phyloP scores from a whole-genome alignment of 2,797 vertebrate species.

The Coluber constrictor region DNA sequence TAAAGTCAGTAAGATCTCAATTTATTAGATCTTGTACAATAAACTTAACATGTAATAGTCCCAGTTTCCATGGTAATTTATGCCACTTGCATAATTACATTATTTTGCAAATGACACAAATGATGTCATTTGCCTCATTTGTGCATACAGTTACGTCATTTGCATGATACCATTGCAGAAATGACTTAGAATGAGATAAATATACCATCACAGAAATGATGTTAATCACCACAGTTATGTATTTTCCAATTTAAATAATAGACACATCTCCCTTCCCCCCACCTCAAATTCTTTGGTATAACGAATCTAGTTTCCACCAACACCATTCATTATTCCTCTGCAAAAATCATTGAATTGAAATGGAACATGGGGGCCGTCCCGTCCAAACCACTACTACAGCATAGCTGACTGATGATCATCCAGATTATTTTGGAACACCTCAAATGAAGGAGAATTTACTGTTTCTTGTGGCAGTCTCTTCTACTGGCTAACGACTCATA shows the following conservation, averaged over 20 bases:
- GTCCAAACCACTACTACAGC: background rate
- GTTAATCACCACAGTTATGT: background rate
- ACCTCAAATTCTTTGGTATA: background rate
- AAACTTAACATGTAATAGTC: background rate
- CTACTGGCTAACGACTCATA: background rate
- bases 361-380: background rate
- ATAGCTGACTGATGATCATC: background rate
- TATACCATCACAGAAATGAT: background rate
- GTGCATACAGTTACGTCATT: background rate
- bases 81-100: background rate
- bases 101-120: background rate
- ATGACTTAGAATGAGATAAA: background rate
- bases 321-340: background rate
- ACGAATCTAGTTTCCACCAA: background rate
- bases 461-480: background rate
- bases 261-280: background rate
- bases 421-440: background rate
- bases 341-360: background rate
- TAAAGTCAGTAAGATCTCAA: background rate
- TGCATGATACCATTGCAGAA: background rate
- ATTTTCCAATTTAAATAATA: background rate
- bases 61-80: background rate
- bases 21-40: background rate
- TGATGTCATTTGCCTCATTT: background rate
- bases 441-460: background rate